Base-by-base conservation (phyloP, 2,888 invertebrate genomes). In the Dryobota labecula region DNA sequence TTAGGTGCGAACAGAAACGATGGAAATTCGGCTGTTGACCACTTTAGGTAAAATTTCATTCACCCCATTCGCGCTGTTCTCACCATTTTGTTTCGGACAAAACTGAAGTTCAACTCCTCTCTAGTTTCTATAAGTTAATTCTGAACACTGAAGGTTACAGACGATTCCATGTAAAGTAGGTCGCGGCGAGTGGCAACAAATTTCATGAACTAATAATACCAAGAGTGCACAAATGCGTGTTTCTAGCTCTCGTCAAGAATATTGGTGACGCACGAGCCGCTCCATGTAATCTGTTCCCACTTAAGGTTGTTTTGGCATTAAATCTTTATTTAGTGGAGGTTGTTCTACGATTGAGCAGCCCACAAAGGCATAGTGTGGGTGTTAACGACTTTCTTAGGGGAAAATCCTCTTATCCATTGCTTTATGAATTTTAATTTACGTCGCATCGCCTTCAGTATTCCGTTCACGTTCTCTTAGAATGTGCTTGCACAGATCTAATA, bases 281-380 rank as follows among this genome's bases (percentile, higher is more conserved):
- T 75, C 58, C 69, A 56, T 74, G 75, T 60, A 79, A 73, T 74
- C 78, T 76, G 70, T 81, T 78, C 73, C 76, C 80, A 73, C 78
- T 76, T 84, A 77, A 82, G 73, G 87, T 86, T 88, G 87, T 89
- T 90, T 89, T 89, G 89, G 84, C 87, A 89, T 89, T 90, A 87
- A 87, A 89, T 89, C 87, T 86, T 74, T 83, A 86, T 84, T 84
- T 79, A 84, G 90, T 90, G 89, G 89, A 89, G 85, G 89, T 88
- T 86, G 76, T 83, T 67, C 70, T 78, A 63, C 77, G 81, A 73
- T 72, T 83, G 73, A 76, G 67, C 73, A 75, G 77, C 69, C 80
- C 80, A 72, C 78, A 84, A 83, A 81, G 82, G 76, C 79, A 80
- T 61, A 70, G 86, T 72, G 91, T 92, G 87, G 91, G 91, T 79